A percentile compares a stretch with the other conserved stretches of the same genome.
Conservation (phyloP, 2,888 invertebrate species). For the Autographa pulchrina region DNA sequence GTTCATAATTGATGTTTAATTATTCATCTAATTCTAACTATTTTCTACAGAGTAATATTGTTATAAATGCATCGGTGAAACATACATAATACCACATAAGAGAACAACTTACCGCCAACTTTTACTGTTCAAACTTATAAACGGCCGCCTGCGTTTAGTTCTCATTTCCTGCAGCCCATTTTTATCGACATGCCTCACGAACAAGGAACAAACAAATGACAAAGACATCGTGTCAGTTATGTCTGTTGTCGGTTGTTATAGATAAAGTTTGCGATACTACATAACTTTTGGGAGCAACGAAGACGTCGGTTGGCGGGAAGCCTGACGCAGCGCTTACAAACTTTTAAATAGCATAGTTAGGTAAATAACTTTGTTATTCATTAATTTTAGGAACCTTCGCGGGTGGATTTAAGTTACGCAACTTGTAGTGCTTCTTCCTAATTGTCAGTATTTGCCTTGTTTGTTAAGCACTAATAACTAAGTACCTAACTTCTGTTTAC, state of each 20-base stretch:
- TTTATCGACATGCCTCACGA: slow-evolving; percentile 4
- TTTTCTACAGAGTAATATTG: too few species aligned
- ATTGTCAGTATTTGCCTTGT: slow-evolving; percentile 8
- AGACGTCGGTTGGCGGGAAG: slow-evolving; percentile 24
- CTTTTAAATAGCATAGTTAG: slow-evolving; percentile 37
- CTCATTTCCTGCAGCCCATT: neutral
- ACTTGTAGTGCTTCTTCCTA: slow-evolving; percentile 9
- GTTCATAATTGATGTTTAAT: too few species aligned
- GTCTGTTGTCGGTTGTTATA: slow-evolving; percentile 23
- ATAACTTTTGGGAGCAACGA: slow-evolving; percentile 32
- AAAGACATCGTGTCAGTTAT: slow-evolving; percentile 9
- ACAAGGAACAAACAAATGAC: neutral
- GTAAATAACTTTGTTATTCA: slow-evolving; percentile 29
- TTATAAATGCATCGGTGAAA: neutral
- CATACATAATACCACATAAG: neutral
- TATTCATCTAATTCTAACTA: too few species aligned
- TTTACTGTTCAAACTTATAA: neutral
- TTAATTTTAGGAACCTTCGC: slow-evolving; percentile 18
- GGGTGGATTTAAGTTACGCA: slow-evolving; percentile 12
- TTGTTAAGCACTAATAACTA: slow-evolving; percentile 3
- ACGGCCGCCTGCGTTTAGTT: neutral
- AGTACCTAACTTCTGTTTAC: neutral
- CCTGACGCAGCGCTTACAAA: slow-evolving; percentile 22
- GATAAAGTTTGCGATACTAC: slow-evolving; percentile 34
- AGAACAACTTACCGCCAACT: neutral